A percentile compares a stretch with the other conserved stretches of the same genome.
Evolutionary conservation across 1,140 invertebrate genomes (phyloP).

Genomic region (Oreohelix idahoensis): DNA sequence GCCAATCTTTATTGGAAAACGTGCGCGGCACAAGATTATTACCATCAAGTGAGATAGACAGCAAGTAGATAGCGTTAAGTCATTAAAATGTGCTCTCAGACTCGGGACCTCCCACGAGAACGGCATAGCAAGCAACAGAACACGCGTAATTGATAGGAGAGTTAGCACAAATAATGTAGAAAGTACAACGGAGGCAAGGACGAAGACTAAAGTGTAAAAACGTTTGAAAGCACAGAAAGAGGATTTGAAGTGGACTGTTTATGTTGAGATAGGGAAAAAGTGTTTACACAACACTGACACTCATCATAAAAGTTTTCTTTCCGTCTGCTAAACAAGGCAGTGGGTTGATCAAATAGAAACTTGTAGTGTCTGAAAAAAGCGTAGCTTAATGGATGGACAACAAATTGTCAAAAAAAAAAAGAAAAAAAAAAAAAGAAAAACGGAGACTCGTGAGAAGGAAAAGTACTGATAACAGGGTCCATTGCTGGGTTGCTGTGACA

Average conservation of each 20-base stretch:
- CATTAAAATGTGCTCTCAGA: background rate
- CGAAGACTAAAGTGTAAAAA: no score
- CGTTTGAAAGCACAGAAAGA: background rate
- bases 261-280: background rate
- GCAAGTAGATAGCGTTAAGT: background rate
- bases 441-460: no score
- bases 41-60: background rate
- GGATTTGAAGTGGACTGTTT: background rate
- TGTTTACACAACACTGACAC: no score
- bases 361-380: background rate
- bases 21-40: background rate
- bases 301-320: background rate
- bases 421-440: no score
- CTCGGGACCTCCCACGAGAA: background rate
- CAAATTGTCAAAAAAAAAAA: no score
- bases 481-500: no score
- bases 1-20: no score
- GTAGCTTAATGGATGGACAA: background rate
- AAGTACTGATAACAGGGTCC: background rate
- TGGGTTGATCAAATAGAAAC: background rate
- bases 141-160: background rate
- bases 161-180: background rate
- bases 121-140: background rate
- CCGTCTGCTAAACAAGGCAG: background rate
- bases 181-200: background rate